Evolutionary conservation across 2,113 vertebrate species (phyloP), one percentile per base, ranked within the genome.

Genomic region (Notechis scutatus): DNA sequence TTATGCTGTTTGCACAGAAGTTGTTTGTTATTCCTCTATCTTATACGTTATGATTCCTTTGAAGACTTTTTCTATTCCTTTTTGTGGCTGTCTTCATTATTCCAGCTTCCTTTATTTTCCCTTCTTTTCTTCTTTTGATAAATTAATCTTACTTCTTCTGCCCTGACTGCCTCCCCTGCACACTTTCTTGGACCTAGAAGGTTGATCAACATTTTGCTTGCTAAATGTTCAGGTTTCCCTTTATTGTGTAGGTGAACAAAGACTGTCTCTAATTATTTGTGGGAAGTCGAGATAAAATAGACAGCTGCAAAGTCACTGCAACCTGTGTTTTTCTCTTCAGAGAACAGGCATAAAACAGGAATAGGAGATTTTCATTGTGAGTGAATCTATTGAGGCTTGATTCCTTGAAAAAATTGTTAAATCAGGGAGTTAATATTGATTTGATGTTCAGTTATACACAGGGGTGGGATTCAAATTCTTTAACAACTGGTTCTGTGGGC

Each of bases 271-370:
- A 52, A 98, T 97, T 96, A 96, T 95, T 95, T 95, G 96, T 96
- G 97, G 97, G 96, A 97, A 97, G 97, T 97, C 94, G 97, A 96
- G 96, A 95, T 94, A 96, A 98, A 97, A 91, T 94, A 90, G 92
- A 95, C 6, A 91, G 93, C 90, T 96, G 93, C 92, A 90, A 20
- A 3, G 11, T 90, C 93, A 93, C 12, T 93, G 95, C 93, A 95
- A 86, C 90, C 47, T 61, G 88, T 94, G 95, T 95, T 97, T 54
- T 34, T 0, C 11, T 56, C 23, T 91, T 93, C 39, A 92, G 94
- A 87, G 55, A 92, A 87, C 87, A 90, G 56, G 45, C 15, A 92
- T 85, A 91, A 90, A 42, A 54, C 8, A 57, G 24, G 87, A 92
- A 94, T 47, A 15, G 26, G 52, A 91, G 52, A 26, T 15, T 90